Evolutionary conservation across 1,140 invertebrate species (phyloP).

Genomic region (Samia ricini): DNA sequence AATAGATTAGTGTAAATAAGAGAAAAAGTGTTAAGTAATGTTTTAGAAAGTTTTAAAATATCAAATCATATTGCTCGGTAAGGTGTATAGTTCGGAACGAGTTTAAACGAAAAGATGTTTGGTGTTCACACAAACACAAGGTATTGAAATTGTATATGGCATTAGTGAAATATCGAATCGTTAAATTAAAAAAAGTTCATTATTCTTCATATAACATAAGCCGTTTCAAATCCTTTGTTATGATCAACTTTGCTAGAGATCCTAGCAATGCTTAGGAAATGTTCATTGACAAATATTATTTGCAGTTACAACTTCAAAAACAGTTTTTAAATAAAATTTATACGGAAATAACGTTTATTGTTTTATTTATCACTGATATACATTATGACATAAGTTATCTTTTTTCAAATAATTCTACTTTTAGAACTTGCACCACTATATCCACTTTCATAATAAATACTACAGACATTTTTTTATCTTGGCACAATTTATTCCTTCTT

Average conservation of each 20-base stretch:
- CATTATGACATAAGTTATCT: background rate
- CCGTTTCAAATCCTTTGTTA: slow-evolving; percentile 46
- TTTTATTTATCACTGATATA: slow-evolving; percentile 33
- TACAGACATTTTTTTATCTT: too few relatives aligned
- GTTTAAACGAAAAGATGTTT: too few relatives aligned
- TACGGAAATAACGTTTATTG: slow-evolving; percentile 48
- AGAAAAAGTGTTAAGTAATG: background rate
- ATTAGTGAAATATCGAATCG: background rate
- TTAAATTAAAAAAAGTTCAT: background rate
- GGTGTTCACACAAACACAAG: too few relatives aligned
- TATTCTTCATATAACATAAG: slow-evolving; percentile 20
- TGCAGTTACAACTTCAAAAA: slow-evolving; percentile 68
- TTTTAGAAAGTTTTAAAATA: background rate
- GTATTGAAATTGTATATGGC: too few relatives aligned
- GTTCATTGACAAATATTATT: slow-evolving; percentile 54
- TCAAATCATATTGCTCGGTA: too few relatives aligned
- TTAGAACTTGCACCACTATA: too few relatives aligned
- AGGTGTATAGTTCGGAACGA: too few relatives aligned
- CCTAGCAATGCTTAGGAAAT: slow-evolving; percentile 47
- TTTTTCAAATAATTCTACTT: too few relatives aligned
- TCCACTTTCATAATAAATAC: too few relatives aligned
- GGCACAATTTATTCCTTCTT: too few relatives aligned
- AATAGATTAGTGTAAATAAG: background rate
- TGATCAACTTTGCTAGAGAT: slow-evolving; percentile 38
- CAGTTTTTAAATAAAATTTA: slow-evolving; percentile 75